Conservation (phyloP, 2,113 vertebrate genomes). For the Parus major region DNA sequence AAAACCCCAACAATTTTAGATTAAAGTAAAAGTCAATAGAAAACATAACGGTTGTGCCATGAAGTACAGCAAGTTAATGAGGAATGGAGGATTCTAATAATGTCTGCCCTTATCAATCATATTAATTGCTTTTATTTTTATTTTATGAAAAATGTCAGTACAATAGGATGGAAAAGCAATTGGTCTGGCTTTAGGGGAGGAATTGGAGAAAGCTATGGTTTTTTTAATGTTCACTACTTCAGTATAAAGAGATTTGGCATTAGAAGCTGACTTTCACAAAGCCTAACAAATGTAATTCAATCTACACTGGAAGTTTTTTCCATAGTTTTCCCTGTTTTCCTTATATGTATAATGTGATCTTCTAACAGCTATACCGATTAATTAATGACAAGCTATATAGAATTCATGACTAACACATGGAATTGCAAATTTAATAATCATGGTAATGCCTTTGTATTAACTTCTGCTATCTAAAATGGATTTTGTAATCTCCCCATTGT, state of each 20-base stretch:
- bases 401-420: neutral
- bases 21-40: neutral
- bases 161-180: neutral
- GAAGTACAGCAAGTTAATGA: neutral
- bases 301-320: neutral
- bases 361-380: neutral
- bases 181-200: neutral
- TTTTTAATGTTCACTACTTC: neutral
- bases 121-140: neutral
- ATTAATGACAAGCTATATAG: neutral
- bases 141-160: neutral
- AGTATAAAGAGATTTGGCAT: neutral
- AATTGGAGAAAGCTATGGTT: accelerated
- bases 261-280: neutral
- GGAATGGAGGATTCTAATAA: neutral
- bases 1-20: accelerated
- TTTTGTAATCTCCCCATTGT: neutral
- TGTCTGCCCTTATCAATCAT: neutral
- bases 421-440: neutral
- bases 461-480: neutral
- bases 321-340: neutral
- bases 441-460: neutral
- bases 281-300: neutral
- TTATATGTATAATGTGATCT: neutral
- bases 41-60: neutral